Base-by-base conservation (phyloP, 2,888 invertebrate genomes). In the Mongoloraphidia duomilia region DNA sequence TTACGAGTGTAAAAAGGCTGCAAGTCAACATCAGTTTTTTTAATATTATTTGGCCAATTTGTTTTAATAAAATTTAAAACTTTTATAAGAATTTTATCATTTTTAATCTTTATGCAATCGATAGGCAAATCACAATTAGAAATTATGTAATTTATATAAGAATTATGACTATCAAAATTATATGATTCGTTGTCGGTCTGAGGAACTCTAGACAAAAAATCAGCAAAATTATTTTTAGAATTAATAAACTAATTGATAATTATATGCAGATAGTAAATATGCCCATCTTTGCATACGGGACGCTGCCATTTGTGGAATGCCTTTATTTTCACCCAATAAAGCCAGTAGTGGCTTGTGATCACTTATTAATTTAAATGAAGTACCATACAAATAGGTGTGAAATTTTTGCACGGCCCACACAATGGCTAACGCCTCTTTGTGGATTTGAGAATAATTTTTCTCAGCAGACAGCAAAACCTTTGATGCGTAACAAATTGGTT, bases 171-270 rank as follows among this genome's bases (percentile, higher is more conserved):
- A 12, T 41, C 41, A n/a, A 12, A n/a, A 41, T 41, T 14, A 12
- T 12, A 10, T 40, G 43, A 46, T 43, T 11, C 33, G 8, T 45
- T 53, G 49, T 46, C 46, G 53, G 2, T 49, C 49, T 17, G 41
- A 11, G 35, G 37, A 12, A 46, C 33, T 40, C 54, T 49, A 34
- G 55, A 56, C 50, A 57, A 56, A 48, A 51, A 56, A 50, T 56
- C 55, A 10, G 53, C 55, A 9, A 53, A 38, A 40, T 56, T 55
- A 0, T 9, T 47, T 13, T 11, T 50, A 54, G 13, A 49, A 54
- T 8, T 54, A 37, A 17, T 52, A 50, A 2, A n/a, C 11, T 10
- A 54, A 49, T 2, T 53, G 49, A 47, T 50, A 55, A 34, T 52
- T 41, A 44, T 55, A 56, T 12, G 44, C 55, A 2, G 55, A 53